phyloP scores from a whole-genome alignment of 2,888 invertebrate species.

The Endotricha flammealis region DNA sequence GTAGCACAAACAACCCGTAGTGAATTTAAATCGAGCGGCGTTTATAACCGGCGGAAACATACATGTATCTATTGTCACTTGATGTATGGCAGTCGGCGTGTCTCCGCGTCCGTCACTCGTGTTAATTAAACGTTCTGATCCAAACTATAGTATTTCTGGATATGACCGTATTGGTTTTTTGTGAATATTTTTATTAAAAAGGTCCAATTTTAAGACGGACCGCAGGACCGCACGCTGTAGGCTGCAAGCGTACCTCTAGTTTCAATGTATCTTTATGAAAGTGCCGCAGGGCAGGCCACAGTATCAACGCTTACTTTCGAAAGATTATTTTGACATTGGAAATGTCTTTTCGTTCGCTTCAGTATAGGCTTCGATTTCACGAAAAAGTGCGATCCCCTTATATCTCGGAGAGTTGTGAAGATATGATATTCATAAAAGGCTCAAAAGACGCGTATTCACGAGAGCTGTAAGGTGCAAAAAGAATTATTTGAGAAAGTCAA shows the following conservation, averaged over 20 bases:
- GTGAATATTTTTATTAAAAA: neutral
- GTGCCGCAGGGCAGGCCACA: no score
- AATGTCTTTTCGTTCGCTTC: no score
- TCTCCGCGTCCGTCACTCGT: conserved; percentile 65
- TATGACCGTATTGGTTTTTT: conserved; percentile 16
- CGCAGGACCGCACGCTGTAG: conserved; percentile 7
- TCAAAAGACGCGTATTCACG: no score
- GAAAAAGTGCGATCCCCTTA: no score
- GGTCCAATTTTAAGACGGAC: neutral
- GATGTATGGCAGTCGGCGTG: conserved; percentile 37
- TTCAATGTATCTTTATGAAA: no score
- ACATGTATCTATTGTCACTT: conserved; percentile 35
- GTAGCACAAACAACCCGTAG: conserved; percentile 19
- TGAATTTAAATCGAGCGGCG: conserved; percentile 38
- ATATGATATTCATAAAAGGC: no score
- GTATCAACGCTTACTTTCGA: no score
- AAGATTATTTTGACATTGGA: no score
- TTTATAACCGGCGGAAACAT: conserved; percentile 30
- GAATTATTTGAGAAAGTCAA: no score
- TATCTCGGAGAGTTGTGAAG: no score
- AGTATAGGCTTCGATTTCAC: no score
- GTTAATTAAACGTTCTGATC: conserved; percentile 70
- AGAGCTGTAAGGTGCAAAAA: no score
- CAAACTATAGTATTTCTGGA: conserved; percentile 35
- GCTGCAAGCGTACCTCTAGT: neutral